Conservation (phyloP, 2,888 invertebrate species). For the Meghimatium bilineatum region DNA sequence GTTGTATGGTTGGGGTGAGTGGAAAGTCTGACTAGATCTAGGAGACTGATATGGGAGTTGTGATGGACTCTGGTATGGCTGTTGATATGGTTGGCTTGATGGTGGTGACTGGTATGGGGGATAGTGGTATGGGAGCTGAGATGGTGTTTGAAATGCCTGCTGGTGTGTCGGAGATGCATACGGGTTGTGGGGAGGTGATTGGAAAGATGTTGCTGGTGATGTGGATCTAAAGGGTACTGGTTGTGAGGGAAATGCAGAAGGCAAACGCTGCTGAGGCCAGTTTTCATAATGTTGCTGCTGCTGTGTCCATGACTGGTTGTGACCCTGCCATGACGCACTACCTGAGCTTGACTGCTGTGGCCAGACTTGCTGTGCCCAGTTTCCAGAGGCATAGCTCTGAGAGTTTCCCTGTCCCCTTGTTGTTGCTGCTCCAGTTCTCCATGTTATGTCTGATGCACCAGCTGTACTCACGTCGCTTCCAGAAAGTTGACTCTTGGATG, state of each 20-base stretch:
- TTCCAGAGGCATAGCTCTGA: neutral
- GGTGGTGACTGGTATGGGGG: conserved; percentile 29
- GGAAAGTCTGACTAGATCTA: neutral
- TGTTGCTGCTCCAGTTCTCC: conserved; percentile 1
- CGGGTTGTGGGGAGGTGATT: conserved; percentile 35
- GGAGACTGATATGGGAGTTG: conserved; percentile 37
- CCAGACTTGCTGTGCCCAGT: conserved; percentile 16
- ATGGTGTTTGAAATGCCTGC: conserved; percentile 29
- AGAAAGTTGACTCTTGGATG: neutral
- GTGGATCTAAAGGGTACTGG: conserved; percentile 16
- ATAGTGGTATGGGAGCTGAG: conserved; percentile 18
- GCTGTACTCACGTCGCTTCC: neutral
- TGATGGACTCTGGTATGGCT: conserved; percentile 37
- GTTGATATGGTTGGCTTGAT: conserved; percentile 27
- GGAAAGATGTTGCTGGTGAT: conserved; percentile 28
- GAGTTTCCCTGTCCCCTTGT: conserved; percentile 1
- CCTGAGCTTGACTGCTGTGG: conserved; percentile 7
- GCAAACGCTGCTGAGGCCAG: conserved; percentile 26
- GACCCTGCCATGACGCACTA: conserved; percentile 56
- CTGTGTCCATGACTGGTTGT: conserved; percentile 57
- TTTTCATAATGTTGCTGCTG: conserved; percentile 17
- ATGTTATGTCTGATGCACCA: neutral
- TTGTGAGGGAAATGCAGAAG: conserved; percentile 8
- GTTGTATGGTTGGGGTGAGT: conserved; percentile 36
- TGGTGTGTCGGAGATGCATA: conserved; percentile 35